Base-by-base conservation (phyloP, 2,888 invertebrate species). In the Diadegma fenestrale region DNA sequence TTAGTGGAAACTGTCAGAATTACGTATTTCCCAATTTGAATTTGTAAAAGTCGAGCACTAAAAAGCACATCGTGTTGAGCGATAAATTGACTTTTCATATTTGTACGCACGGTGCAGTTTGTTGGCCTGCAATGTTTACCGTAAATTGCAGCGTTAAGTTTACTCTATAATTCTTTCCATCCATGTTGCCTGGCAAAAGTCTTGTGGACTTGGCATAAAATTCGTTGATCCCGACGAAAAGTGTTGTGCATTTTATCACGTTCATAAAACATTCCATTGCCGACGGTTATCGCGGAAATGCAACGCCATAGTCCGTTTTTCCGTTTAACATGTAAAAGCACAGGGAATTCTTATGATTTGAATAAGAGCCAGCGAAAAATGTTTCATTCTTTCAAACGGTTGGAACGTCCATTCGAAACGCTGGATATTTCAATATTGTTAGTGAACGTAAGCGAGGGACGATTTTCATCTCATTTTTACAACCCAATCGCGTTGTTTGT, bases 161-260 rank as follows among this genome's bases (percentile, higher is more conserved):
- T 58, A 58, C 54, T 58, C 26, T 26, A 26, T 58, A 22, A 54
- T 58, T 58, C 22, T 58, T 58, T 58, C 4, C 26, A 58, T 26
- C 3, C 22, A 22, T 54, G 22, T 54, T 22, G 12, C 22, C 22
- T 22, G 12, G 54, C 10, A 54, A 12, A 12, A 12, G 22, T 54
- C 54, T 22, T 8, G 54, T 19, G 54, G 22, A 54, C 22, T 54
- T 26, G 26, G 14, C 26, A 26, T 58, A 26, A 26, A 58, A 26
- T 54, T 58, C 26, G 58, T 58, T 26, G 58, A 2, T 26, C 26
- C 14, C 14, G 58, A 58, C 26, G 26, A 58, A 58, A 58, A 58
- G 26, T 26, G 58, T 58, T 58, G 26, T 58, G 58, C 58, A 1
- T 58, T 58, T 58, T 58, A 58, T 58, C 26, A 58, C 58, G 58